These are phyloP conservation scores for Beaufortia kweichowensis DNA, from an alignment of 2,113 vertebrate genomes.

Conservation along the genomic window DNA sequence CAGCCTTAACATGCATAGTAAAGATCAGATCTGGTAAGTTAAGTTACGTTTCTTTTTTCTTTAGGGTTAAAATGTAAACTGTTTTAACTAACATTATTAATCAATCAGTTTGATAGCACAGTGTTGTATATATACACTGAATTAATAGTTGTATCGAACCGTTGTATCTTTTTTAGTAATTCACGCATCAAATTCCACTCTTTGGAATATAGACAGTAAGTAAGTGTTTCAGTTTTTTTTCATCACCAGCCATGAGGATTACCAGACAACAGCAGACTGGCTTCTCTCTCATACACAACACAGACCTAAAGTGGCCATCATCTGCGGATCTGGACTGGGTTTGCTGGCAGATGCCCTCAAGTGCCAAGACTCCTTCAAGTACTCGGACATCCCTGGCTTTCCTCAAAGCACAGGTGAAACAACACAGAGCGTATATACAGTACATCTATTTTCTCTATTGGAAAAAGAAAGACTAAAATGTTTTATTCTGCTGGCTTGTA, in stretches of 20 bases:
- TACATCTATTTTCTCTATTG: neutral
- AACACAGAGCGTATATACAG: neutral
- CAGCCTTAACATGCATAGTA: constrained; percentile 69
- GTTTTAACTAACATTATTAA: too few species aligned
- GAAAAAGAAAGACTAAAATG: neutral
- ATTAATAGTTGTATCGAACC: too few species aligned
- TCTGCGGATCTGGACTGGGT: constrained; percentile 80
- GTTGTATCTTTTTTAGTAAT: neutral
- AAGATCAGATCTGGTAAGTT: constrained; percentile 76
- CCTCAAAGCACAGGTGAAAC: constrained; percentile 78
- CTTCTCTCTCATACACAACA: constrained; percentile 70
- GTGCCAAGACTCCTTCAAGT: constrained; percentile 72
- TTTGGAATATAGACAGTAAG: neutral
- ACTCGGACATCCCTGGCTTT: constrained; percentile 78
- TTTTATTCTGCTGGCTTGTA: too few species aligned
- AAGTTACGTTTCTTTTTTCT: constrained; percentile 36
- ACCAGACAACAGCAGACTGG: constrained; percentile 79
- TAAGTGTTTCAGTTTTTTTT: neutral
- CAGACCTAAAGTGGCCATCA: constrained; percentile 78
- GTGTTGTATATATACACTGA: neutral
- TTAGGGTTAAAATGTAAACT: neutral
- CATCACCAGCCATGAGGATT: constrained; percentile 72
- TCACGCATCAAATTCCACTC: neutral
- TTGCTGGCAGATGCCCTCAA: constrained; percentile 74
- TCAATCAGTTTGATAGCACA: too few species aligned